Percentiles rank a stretch among this genome's conserved stretches.
Conservation (phyloP, 1,140 invertebrate genomes). For the Hermetia illucens region DNA sequence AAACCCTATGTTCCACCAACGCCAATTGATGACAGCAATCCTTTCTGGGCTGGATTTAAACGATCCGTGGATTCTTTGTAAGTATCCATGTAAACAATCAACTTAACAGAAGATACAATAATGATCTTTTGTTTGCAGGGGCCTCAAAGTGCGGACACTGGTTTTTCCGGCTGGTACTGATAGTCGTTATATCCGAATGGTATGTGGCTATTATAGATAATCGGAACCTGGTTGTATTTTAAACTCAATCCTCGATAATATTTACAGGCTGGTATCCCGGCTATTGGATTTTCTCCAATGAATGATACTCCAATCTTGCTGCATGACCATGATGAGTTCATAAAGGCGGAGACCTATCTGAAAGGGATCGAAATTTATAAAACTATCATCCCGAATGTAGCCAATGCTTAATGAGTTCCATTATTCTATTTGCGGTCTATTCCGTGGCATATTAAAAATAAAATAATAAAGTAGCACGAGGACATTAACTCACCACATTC, state of each 20-base stretch:
- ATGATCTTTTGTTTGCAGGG: constrained; percentile 13
- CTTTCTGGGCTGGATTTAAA: constrained; percentile 70
- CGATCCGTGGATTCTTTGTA: constrained; percentile 41
- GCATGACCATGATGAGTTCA: constrained; percentile 67
- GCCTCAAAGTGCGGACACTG: constrained; percentile 42
- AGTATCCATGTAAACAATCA: too few relatives aligned
- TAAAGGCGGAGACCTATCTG: constrained; percentile 54
- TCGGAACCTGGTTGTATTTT: too few relatives aligned
- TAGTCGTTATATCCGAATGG: constrained; percentile 49
- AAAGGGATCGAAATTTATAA: constrained; percentile 60
- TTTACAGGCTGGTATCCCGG: constrained; percentile 44
- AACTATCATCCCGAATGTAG: constrained; percentile 35
- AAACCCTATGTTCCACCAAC: constrained; percentile 48
- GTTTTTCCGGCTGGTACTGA: constrained; percentile 76
- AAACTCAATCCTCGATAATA: neutral
- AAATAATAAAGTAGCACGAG: too few relatives aligned
- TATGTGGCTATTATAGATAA: too few relatives aligned
- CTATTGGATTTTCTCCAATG: constrained; percentile 75
- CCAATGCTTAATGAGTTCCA: constrained; percentile 29
- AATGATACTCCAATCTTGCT: constrained; percentile 60
- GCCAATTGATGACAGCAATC: constrained; percentile 50
- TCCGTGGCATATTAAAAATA: too few relatives aligned
- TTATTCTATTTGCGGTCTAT: too few relatives aligned
- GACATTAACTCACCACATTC: too few relatives aligned
- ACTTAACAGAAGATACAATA: too few relatives aligned